These are phyloP conservation scores for Empis stercorea DNA, from an alignment of 2,888 invertebrate genomes.

Conservation along the genomic window DNA sequence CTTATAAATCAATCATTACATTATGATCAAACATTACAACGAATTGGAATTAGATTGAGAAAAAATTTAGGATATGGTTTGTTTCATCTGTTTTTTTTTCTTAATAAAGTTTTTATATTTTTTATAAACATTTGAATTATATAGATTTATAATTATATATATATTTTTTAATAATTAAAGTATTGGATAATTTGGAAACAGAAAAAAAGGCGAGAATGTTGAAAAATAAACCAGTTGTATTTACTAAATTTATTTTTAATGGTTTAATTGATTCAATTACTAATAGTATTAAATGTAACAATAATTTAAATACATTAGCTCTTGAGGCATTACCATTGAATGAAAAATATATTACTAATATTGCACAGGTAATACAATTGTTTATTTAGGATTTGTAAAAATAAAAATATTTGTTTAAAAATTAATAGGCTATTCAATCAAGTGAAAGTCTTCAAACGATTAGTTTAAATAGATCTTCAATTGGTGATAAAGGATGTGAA, in stretches of 20 bases:
- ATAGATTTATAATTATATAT: not conserved
- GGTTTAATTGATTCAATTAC: constrained; percentile 51
- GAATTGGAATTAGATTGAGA: constrained; percentile 52
- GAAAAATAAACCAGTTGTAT: constrained; percentile 48
- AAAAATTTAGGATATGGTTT: constrained; percentile 27
- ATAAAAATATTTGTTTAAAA: not conserved
- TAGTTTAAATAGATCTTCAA: constrained; percentile 51
- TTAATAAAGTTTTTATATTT: not conserved
- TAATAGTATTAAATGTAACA: constrained; percentile 49
- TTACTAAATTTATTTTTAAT: constrained; percentile 56
- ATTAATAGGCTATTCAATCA: constrained; percentile 41
- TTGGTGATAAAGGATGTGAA: constrained; percentile 61
- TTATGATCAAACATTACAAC: constrained; percentile 56
- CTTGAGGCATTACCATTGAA: constrained; percentile 61
- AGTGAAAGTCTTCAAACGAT: constrained; percentile 54
- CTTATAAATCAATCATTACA: constrained; percentile 59
- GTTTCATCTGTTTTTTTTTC: too few relatives aligned
- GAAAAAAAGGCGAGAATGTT: constrained; percentile 50
- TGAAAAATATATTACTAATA: constrained; percentile 49
- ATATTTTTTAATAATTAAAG: constrained; percentile 13
- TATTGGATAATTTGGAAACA: constrained; percentile 37
- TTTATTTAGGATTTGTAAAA: too few relatives aligned
- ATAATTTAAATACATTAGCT: constrained; percentile 46
- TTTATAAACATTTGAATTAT: not conserved
- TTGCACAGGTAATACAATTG: constrained; percentile 47